Evolutionary conservation across 2,797 vertebrate genomes (phyloP).

Genomic region (Mustela erminea): DNA sequence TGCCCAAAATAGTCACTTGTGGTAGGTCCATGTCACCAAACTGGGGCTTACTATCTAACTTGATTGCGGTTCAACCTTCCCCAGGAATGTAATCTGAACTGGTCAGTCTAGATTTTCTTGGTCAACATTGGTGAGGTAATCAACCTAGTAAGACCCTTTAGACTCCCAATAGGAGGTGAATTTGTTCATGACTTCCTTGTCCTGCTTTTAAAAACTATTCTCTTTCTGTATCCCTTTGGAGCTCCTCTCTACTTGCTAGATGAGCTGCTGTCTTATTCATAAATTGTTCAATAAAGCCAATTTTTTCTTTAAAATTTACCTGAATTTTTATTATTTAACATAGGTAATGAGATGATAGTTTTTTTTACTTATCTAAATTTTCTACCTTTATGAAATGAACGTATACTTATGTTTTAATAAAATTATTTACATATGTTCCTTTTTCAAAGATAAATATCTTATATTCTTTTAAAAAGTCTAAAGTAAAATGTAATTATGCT

Average conservation of each 20-base stretch:
- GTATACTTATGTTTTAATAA: slow-evolving; percentile 24
- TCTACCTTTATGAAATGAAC: slow-evolving; percentile 41
- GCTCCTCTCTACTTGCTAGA: not conserved
- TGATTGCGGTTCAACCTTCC: not conserved
- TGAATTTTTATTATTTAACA: not conserved
- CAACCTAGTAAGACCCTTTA: not conserved
- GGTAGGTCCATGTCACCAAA: not conserved
- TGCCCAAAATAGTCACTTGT: not conserved
- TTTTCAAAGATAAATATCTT: not conserved
- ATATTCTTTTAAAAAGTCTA: not conserved
- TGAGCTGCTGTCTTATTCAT: not conserved
- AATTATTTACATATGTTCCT: not conserved
- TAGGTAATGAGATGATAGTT: not conserved
- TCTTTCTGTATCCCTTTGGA: not conserved
- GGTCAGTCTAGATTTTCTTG: not conserved
- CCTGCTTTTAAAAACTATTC: not conserved
- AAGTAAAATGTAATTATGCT: not conserved
- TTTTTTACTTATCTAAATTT: slow-evolving; percentile 9
- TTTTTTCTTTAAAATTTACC: not conserved
- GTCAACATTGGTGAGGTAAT: not conserved
- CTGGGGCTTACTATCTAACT: not conserved
- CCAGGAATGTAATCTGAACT: not conserved
- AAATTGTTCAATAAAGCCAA: not conserved
- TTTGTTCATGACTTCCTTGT: not conserved
- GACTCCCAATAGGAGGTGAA: not conserved